Percentiles rank a stretch among this genome's conserved stretches.
phyloP scores from a whole-genome alignment of 2,113 vertebrate genomes.

The Nestor notabilis region DNA sequence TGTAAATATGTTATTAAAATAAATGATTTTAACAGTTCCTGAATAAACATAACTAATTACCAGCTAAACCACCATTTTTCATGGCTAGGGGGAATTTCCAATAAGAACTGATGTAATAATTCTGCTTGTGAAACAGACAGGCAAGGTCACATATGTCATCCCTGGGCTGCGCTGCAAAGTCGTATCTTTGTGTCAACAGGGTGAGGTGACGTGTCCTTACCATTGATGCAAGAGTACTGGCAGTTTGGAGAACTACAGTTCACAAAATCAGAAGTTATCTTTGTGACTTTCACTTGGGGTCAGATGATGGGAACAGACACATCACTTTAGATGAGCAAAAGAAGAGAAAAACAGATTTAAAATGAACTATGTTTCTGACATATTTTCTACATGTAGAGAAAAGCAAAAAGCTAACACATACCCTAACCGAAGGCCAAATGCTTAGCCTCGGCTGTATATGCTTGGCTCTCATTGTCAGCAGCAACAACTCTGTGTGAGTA shows the following conservation, averaged over 20 bases:
- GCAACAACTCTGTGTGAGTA: neutral
- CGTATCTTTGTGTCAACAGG: neutral
- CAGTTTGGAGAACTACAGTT: neutral
- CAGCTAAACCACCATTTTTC: neutral
- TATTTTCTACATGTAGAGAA: neutral
- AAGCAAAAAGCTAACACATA: neutral
- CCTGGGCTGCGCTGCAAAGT: neutral
- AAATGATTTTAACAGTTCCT: neutral
- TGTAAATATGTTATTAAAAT: neutral
- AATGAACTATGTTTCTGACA: neutral
- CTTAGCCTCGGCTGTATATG: neutral
- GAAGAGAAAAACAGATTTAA: neutral
- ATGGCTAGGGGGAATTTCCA: neutral
- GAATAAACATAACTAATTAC: neutral
- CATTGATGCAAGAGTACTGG: neutral
- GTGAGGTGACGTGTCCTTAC: neutral
- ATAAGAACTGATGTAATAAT: neutral
- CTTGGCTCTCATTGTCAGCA: neutral
- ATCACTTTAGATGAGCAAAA: neutral
- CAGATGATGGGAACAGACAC: neutral
- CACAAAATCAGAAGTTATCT: neutral
- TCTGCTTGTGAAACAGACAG: neutral
- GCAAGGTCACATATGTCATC: neutral
- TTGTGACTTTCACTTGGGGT: neutral
- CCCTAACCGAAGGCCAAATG: neutral